Evolutionary conservation across 1,140 invertebrate genomes (phyloP).

Genomic region (Drosophila gunungcola): DNA sequence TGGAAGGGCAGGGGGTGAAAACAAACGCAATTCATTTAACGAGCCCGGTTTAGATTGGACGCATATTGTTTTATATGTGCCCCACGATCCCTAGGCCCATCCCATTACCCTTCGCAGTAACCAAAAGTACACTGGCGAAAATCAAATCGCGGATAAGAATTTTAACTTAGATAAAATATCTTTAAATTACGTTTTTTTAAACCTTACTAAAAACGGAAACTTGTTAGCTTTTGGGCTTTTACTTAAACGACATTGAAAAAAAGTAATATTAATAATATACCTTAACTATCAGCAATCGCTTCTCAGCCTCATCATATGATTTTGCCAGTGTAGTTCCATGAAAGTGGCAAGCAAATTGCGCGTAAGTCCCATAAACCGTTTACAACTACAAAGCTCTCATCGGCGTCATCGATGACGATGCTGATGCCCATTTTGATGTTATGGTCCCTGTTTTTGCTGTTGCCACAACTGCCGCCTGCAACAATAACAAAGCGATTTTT

Average conservation of each 20-base stretch:
- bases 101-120: neutral
- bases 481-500: slow-evolving; percentile 81
- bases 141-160: neutral
- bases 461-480: slow-evolving; percentile 64
- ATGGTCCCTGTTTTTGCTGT: slow-evolving; percentile 14
- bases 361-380: slow-evolving; percentile 83
- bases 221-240: too few relatives aligned
- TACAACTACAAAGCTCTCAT: slow-evolving; percentile 79
- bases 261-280: neutral
- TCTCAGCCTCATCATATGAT: neutral
- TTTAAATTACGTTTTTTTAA: too few relatives aligned
- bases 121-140: slow-evolving; percentile 16
- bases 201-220: too few relatives aligned
- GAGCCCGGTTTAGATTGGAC: slow-evolving; percentile 71
- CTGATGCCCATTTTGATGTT: slow-evolving; percentile 21
- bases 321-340: slow-evolving; percentile 42
- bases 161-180: neutral
- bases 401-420: slow-evolving; percentile 69
- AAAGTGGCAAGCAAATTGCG: slow-evolving; percentile 80
- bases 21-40: slow-evolving; percentile 82
- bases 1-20: slow-evolving; percentile 32
- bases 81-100: slow-evolving; percentile 1
- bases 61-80: slow-evolving; percentile 79
- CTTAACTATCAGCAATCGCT: neutral
- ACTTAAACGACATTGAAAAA: too few relatives aligned